phyloP scores from a whole-genome alignment of 2,888 invertebrate species.

The Habroteleia sp. region DNA sequence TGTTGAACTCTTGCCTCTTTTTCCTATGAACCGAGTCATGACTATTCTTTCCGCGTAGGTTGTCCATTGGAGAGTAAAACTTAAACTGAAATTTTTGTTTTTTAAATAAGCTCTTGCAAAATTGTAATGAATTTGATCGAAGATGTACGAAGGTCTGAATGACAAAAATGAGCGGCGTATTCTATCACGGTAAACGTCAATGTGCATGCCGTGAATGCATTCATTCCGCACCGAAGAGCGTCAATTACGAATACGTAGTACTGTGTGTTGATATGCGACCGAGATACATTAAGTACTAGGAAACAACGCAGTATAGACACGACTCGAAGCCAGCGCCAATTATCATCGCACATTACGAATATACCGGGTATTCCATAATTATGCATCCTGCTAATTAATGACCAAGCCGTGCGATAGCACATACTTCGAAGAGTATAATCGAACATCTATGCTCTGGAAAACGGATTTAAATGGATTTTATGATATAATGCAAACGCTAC shows the following conservation, averaged over 20 bases:
- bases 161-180: conserved; percentile 36
- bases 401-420: conserved; percentile 36
- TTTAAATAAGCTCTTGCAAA: too few species aligned
- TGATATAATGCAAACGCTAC: conserved; percentile 22
- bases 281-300: conserved; percentile 77
- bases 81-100: too few species aligned
- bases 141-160: conserved; percentile 1
- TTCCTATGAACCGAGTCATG: not conserved
- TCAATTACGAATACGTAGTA: conserved; percentile 33
- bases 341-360: conserved; percentile 53
- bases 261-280: conserved; percentile 68
- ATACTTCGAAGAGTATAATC: conserved; percentile 20
- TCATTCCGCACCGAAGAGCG: conserved; percentile 44
- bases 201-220: conserved; percentile 52
- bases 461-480: conserved; percentile 38
- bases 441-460: conserved; percentile 21
- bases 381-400: conserved; percentile 56
- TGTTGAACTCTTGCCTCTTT: too few species aligned
- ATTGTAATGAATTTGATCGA: conserved; percentile 20
- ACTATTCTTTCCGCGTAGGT: not conserved
- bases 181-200: conserved; percentile 45
- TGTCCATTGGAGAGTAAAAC: too few species aligned
- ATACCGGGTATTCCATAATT: conserved; percentile 64
- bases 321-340: conserved; percentile 43
- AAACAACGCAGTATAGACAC: conserved; percentile 65